These are phyloP conservation scores for Choristoneura fumiferana DNA, from an alignment of 1,140 invertebrate species.

Conservation along the genomic window DNA sequence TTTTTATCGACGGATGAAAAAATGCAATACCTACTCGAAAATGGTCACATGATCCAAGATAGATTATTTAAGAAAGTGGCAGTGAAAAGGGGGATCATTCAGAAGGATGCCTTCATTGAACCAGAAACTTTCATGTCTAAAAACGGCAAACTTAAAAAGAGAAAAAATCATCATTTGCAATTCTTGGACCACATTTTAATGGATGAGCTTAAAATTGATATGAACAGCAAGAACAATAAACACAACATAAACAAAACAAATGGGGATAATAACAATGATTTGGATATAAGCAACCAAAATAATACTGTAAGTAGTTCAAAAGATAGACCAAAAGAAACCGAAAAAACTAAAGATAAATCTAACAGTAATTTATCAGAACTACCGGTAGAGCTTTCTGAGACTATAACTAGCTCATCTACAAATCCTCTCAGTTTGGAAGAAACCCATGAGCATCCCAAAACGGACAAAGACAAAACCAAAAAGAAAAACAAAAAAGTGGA, in stretches of 20 bases:
- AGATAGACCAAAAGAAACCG: slow-evolving; percentile 2
- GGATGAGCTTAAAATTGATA: slow-evolving; percentile 58
- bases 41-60: slow-evolving; percentile 42
- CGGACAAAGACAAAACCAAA: neutral
- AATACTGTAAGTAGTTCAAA: slow-evolving; percentile 17
- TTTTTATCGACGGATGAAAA: slow-evolving; percentile 39
- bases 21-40: slow-evolving; percentile 37
- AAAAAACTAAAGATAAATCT: slow-evolving; percentile 20
- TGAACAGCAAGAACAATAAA: slow-evolving; percentile 22
- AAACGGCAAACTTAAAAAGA: slow-evolving; percentile 47
- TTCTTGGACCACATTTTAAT: slow-evolving; percentile 54
- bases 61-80: slow-evolving; percentile 36
- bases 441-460: slow-evolving; percentile 1
- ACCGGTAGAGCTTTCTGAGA: slow-evolving; percentile 17
- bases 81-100: slow-evolving; percentile 25
- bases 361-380: too few relatives aligned
- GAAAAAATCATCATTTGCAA: slow-evolving; percentile 45
- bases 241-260: slow-evolving; percentile 14
- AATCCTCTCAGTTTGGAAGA: neutral
- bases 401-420: neutral
- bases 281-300: slow-evolving; percentile 35
- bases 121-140: slow-evolving; percentile 34
- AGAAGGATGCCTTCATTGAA: slow-evolving; percentile 10
- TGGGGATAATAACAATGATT: slow-evolving; percentile 39
- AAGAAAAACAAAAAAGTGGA: neutral